Base-by-base conservation (phyloP, 30 jellyfish, hydroid and myxozoan species). In the Pelagia noctiluca region DNA sequence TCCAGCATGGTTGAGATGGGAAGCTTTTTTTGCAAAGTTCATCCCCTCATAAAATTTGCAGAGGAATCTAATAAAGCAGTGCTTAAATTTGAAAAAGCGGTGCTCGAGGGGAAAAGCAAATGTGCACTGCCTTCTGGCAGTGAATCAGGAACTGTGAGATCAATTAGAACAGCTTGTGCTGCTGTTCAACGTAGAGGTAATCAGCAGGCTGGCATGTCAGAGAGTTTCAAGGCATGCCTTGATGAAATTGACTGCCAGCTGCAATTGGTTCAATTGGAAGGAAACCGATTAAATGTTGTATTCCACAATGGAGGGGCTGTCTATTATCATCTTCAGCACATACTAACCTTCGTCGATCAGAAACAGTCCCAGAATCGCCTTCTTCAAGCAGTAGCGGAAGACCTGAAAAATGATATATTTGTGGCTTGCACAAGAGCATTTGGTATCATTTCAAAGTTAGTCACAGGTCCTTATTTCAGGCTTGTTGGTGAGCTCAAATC, bases 221-320 rank as follows among this genome's bases (percentile, higher is more conserved):
- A 24, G 13, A 22, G 50, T 75, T 75, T 75, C 38, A 5, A 11
- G 60, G 76, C 87, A 13, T 48, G 50, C n/a, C 77, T 48, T 2
- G 76, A 19, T 50, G 87, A 53, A 29, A 30, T 75, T 19, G 76
- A 26, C 13, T 23, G 22, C 24, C 32, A 7, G 2, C 32, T 29
- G 77, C 62, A 75, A n/a, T 24, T 53, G 26, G 64, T 66, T 3
- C 57, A 28, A 22, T 3, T 66, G 21, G 78, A 75, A 28, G 87
- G 87, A 46, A 75, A 75, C 54, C 2, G 87, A 25, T 75, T 75
- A 54, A 75, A 75, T 53, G 65, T 75, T 34, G 54, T 75, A 21
- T 48, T 75, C 31, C 65, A 75, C 35, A 75, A 75, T 75, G 82
- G 61, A 16, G 87, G 16, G 11, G 86, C 76, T 3, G 60, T 62